These are phyloP conservation scores for Leucophenga maculata DNA, from an alignment of 2,888 invertebrate genomes.

Conservation along the genomic window DNA sequence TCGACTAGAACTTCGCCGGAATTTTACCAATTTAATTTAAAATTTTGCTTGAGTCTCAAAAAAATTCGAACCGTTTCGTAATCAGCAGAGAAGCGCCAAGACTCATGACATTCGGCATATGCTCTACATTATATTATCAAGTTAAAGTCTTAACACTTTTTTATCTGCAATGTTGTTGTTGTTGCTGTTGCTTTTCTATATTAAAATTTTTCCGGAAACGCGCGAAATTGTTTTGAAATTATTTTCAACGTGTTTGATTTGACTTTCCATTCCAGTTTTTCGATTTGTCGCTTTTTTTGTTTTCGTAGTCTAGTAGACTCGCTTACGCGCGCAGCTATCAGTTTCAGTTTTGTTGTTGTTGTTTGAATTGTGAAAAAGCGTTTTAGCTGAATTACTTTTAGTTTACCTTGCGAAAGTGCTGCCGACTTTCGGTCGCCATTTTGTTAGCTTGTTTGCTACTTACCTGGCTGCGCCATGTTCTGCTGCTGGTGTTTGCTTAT, in stretches of 20 bases:
- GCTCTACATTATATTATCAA: too few relatives aligned
- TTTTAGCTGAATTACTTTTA: constrained; percentile 61
- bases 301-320: too few relatives aligned
- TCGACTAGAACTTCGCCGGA: too few relatives aligned
- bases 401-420: constrained; percentile 48
- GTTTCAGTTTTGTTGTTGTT: not conserved
- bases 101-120: too few relatives aligned
- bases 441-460: not conserved
- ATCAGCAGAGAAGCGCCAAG: too few relatives aligned
- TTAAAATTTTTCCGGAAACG: too few relatives aligned
- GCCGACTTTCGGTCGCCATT: not conserved
- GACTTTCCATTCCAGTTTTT: constrained; percentile 56
- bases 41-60: too few relatives aligned
- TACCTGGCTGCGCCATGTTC: not conserved
- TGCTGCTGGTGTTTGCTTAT: not conserved
- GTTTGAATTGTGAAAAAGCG: constrained; percentile 57
- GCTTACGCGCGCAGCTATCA: not conserved
- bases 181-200: not conserved
- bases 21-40: too few relatives aligned
- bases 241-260: constrained; percentile 63
- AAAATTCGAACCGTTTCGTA: too few relatives aligned
- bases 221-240: constrained; percentile 59
- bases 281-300: not conserved
- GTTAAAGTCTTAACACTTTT: not conserved
- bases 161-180: not conserved